Conservation (phyloP, 2,113 vertebrate species). For the Larimichthys polyactis region DNA sequence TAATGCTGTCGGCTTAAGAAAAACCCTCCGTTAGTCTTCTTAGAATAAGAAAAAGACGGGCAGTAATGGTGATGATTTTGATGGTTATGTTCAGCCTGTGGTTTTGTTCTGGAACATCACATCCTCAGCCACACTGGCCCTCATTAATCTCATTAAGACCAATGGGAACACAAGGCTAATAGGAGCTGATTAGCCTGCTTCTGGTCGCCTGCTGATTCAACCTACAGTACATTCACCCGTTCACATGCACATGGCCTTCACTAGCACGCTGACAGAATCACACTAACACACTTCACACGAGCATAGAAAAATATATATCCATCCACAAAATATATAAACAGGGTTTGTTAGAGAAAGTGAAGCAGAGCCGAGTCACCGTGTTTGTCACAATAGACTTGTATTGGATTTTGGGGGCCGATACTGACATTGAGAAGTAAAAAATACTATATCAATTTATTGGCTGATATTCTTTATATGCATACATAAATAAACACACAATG, state of each 20-base stretch:
- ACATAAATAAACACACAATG: no score
- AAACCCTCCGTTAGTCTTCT: neutral
- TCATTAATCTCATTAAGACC: conserved; percentile 79
- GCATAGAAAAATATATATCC: conserved; percentile 18
- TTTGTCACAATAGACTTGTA: neutral
- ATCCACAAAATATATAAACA: neutral
- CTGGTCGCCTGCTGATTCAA: conserved; percentile 67
- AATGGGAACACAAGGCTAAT: conserved; percentile 71
- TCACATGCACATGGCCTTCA: conserved; percentile 15
- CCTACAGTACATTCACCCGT: conserved; percentile 18
- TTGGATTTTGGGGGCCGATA: no score
- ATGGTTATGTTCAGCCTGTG: conserved; percentile 21
- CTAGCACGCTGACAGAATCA: conserved; percentile 31
- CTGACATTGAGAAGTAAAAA: no score
- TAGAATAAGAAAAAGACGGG: conserved; percentile 1
- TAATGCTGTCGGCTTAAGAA: neutral
- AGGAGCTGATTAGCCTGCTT: conserved; percentile 71
- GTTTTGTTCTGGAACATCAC: conserved; percentile 53
- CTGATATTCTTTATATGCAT: no score
- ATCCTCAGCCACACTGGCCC: conserved; percentile 57
- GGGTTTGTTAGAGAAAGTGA: conserved; percentile 6
- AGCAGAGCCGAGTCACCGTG: neutral
- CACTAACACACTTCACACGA: conserved; percentile 10
- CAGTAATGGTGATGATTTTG: neutral
- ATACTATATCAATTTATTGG: no score